Evolutionary conservation across 2,888 invertebrate genomes (phyloP).

Genomic region (Chaitophorus viminalis): DNA sequence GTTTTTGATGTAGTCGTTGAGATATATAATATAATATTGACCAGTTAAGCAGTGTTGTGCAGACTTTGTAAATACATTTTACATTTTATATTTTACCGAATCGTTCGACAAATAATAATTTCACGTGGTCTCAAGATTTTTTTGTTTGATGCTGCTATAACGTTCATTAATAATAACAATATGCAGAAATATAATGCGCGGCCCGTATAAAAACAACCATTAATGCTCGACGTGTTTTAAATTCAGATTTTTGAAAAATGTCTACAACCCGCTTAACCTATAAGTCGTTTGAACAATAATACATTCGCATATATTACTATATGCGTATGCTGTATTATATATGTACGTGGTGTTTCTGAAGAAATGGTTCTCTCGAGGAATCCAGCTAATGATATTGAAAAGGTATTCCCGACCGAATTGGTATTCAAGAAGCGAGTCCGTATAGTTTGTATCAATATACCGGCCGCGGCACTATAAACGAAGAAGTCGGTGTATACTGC

Average conservation of each 20-base stretch:
- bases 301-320: neutral
- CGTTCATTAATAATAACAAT: neutral
- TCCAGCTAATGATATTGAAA: conserved; percentile 46
- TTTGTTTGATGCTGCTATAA: neutral
- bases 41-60: no score
- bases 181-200: neutral
- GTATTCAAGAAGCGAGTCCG: conserved; percentile 22
- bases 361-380: conserved; percentile 18
- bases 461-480: conserved; percentile 3
- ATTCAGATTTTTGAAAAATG: neutral
- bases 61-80: no score
- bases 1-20: no score
- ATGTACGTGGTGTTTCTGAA: neutral
- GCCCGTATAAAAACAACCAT: neutral
- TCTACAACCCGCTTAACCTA: neutral
- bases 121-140: no score
- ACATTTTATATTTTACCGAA: no score
- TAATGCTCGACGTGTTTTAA: neutral
- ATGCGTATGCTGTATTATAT: no score
- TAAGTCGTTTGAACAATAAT: neutral
- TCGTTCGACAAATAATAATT: no score
- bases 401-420: conserved; percentile 32
- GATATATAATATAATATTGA: no score
- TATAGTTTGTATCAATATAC: neutral
- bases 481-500: neutral